Percentiles rank a stretch among this genome's conserved stretches.
Conservation (phyloP, 1,140 invertebrate genomes). For the Drosophila ficusphila region DNA sequence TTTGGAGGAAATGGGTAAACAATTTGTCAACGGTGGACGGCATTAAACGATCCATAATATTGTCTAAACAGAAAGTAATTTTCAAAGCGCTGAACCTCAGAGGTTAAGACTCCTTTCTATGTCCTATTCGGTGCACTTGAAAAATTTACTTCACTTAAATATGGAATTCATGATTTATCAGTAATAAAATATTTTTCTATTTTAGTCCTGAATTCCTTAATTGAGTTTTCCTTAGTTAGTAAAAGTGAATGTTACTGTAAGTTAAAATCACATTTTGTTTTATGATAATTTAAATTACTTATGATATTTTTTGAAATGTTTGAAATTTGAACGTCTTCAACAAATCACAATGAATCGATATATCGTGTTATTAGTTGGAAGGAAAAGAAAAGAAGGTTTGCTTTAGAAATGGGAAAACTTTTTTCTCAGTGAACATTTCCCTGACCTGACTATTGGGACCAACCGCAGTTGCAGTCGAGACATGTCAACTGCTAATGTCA, state of each 20-base stretch:
- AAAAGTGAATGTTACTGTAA: too few relatives aligned
- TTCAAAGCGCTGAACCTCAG: slow-evolving; percentile 38
- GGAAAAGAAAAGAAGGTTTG: neutral
- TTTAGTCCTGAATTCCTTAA: too few relatives aligned
- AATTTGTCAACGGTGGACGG: slow-evolving; percentile 47
- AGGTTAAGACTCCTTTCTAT: slow-evolving; percentile 23
- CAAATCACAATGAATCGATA: too few relatives aligned
- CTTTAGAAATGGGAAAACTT: neutral
- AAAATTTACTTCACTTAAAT: neutral
- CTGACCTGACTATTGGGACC: slow-evolving; percentile 43
- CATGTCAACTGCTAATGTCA: slow-evolving; percentile 68
- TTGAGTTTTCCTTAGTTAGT: too few relatives aligned
- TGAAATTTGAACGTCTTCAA: too few relatives aligned
- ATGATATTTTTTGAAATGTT: too few relatives aligned
- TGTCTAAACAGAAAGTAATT: slow-evolving; percentile 60
- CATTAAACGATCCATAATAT: slow-evolving; percentile 58
- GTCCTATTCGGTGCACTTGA: slow-evolving; percentile 15
- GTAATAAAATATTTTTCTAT: too few relatives aligned
- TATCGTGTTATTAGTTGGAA: too few relatives aligned
- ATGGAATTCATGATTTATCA: too few relatives aligned
- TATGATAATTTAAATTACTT: too few relatives aligned
- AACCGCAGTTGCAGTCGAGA: slow-evolving; percentile 66
- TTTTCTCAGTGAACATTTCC: slow-evolving; percentile 3
- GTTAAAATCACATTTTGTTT: too few relatives aligned
- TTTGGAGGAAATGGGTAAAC: slow-evolving; percentile 58